Base-by-base conservation (phyloP, 2,888 invertebrate species). In the Andrena trimmerana region DNA sequence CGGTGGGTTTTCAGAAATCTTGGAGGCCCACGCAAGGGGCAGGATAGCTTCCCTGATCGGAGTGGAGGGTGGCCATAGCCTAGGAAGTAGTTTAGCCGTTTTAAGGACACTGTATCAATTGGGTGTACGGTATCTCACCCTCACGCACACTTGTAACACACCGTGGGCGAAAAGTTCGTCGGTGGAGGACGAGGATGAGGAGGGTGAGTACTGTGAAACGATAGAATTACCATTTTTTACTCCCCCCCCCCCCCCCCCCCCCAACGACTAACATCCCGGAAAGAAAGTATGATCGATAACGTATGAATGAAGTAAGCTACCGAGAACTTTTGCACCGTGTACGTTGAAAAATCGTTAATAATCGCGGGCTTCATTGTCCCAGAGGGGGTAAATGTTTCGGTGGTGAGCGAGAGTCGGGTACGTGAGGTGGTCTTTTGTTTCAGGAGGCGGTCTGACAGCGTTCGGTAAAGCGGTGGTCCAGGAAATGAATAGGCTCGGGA, bases 401-500 rank as follows among this genome's bases (percentile, higher is more conserved):
- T 0, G 3, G 29, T 10, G 50, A 67, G 62, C 20, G 4, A 42
- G 20, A 5, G 6, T 13, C 29, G 13, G 60, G 16, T 65, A 36
- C 63, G 36, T 36, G 29, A 70, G 62, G n/a, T 16, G 8, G 7
- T 16, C 50, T 59, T 74, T 78, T 85, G 33, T 80, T 85, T n/a
- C 31, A 93, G 93, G 91, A 10, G 93, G 93, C 36, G 93, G 93
- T 57, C 87, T 94, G 71, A 92, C 92, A 29, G 86, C 86, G 74
- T 94, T 94, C 80, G 93, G 93, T 31, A 96, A 96, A 94, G 96
- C 97, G 67, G 97, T 98, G 73, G 97, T 98, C 70, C 96, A 96
- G 80, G 98, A 98, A 95, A 98, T 98, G 98, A 98, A 98, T 94
- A 96, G 98, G 50, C 95, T 98, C 87, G 98, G 98, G 54, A 98